Evolutionary conservation across 2,888 invertebrate genomes (phyloP), one percentile per base, ranked within the genome.

Genomic region (Timema podura): DNA sequence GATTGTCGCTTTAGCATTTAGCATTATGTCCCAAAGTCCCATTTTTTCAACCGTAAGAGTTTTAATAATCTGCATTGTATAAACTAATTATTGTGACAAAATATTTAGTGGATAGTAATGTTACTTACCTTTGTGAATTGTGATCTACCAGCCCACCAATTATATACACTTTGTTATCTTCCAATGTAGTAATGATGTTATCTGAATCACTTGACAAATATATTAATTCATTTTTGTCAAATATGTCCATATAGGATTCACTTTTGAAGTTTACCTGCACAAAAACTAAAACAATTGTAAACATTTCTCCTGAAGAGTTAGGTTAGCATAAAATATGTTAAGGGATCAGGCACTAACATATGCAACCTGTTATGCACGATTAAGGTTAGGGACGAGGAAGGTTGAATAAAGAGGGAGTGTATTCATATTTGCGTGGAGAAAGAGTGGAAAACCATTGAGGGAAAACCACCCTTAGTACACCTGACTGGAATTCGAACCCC

Each of bases 121-220:
- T 57, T 9, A n/a, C 74, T 76, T 79, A 89, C 93, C 86, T 98
- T 98, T 96, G 92, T 76, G 91, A 87, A 83, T 99, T 99, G 80
- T 99, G 98, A 83, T 99, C 99, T 0, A 99, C 96, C 64, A 99
- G 83, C 46, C 98, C 99, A 57, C 99, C 99, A 80, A 99, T 98
- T 67, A 99, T 89, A 79, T 98, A 99, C 64, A 90, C 87, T 78
- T 91, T 91, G 73, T 89, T 86, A 44, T 91, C 87, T 76, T 93
- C 90, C 76, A 96, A 84, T 68, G 81, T 80, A 70, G 88, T 86
- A 74, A 98, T 86, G 7, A 95, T 82, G 83, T 94, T 95, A 65
- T 93, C 91, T 13, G 98, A 98, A 81, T 99, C 98, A 81, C 96
- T 95, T 6, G 93, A 92, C 74, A 99, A 85, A 82, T 98, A 99